Evolutionary conservation across 2,113 vertebrate species (phyloP).

Genomic region (Pluvianellus socialis): DNA sequence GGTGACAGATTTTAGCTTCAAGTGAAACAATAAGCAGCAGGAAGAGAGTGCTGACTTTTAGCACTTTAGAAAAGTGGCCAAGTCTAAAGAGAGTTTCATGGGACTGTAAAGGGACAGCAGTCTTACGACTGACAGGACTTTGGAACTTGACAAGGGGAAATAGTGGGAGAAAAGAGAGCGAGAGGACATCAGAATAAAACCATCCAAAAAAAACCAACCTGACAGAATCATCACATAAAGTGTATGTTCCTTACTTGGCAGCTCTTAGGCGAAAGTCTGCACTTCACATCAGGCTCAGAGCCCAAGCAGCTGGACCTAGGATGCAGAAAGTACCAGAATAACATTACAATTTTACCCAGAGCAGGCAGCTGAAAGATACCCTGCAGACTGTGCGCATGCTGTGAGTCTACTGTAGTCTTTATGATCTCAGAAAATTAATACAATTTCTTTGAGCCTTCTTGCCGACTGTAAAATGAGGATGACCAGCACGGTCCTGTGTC

Average conservation of each 20-base stretch:
- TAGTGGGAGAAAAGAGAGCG: neutral
- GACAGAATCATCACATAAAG: neutral
- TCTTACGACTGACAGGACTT: neutral
- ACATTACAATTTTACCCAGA: neutral
- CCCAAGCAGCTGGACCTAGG: neutral
- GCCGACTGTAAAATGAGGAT: neutral
- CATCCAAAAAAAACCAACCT: neutral
- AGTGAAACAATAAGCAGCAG: neutral
- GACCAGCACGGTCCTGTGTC: neutral
- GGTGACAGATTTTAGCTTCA: neutral
- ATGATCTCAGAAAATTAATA: neutral
- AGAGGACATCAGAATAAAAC: neutral
- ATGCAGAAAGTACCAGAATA: neutral
- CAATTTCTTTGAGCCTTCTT: neutral
- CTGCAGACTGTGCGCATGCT: neutral
- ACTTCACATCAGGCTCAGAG: neutral
- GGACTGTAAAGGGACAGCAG: neutral
- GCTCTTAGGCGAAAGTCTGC: neutral
- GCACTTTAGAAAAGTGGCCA: neutral
- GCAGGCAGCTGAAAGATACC: neutral
- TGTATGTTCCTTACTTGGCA: neutral
- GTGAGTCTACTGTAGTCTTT: neutral
- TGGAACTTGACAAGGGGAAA: neutral
- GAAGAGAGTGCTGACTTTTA: neutral
- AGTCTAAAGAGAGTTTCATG: neutral